Percentiles rank a stretch among this genome's conserved stretches.
Conservation (phyloP, 2,888 invertebrate species). For the Bombylius major region DNA sequence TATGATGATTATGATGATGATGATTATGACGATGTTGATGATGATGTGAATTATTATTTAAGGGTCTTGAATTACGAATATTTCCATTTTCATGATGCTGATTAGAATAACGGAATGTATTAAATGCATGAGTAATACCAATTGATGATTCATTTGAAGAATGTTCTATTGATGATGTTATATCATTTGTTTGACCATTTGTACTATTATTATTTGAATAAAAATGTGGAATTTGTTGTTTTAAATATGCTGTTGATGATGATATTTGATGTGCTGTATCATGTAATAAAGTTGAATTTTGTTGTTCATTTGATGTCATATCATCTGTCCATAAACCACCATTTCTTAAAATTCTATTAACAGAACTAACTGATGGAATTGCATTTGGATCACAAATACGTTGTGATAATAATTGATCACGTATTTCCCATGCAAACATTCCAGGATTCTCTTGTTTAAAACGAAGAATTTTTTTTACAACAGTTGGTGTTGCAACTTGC, state of each 20-base stretch:
- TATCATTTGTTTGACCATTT: not conserved
- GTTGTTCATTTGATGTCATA: constrained; percentile 34
- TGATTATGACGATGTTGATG: not conserved
- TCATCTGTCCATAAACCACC: constrained; percentile 71
- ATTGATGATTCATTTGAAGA: not conserved
- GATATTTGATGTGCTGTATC: constrained; percentile 18
- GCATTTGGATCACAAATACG: constrained; percentile 82
- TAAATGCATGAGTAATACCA: not conserved
- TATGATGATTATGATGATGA: not conserved
- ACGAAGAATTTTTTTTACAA: constrained; percentile 86
- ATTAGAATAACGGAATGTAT: constrained; percentile 1
- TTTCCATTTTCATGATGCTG: not conserved
- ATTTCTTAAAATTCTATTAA: constrained; percentile 83
- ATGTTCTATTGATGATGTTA: not conserved
- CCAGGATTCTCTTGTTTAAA: constrained; percentile 92
- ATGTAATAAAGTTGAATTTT: constrained; percentile 27
- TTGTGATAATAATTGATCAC: constrained; percentile 78
- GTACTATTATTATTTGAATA: constrained; percentile 8
- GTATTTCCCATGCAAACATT: constrained; percentile 95
- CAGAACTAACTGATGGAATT: constrained; percentile 88
- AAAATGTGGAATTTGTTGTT: constrained; percentile 27
- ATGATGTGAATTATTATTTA: not conserved
- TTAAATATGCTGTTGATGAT: constrained; percentile 28
- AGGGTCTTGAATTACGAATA: constrained; percentile 9
- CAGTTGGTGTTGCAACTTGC: constrained; percentile 95